Base-by-base conservation (phyloP, 30 jellyfish, hydroid and myxozoan genomes). In the Cassiopea andromeda region DNA sequence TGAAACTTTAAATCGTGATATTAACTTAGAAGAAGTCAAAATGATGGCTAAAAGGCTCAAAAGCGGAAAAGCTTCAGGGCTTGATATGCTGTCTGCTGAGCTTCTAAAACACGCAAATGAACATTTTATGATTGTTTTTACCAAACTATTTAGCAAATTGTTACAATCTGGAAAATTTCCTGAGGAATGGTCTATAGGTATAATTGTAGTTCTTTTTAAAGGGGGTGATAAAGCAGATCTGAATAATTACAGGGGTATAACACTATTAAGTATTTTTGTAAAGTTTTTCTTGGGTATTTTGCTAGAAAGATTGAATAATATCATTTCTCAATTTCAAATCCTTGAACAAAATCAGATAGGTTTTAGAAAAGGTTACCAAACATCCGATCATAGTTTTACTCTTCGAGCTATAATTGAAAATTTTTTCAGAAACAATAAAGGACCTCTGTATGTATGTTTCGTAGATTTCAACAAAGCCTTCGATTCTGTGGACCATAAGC, bases 321-420 rank as follows among this genome's bases (percentile, higher is more conserved):
- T 67, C 19, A 81, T 60, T 49, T 7, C 89, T 67, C 49, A 46
- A 12, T 81, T 45, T 38, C 60, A 81, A 58, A 45, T 81, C 12
- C 80, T 81, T 81, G 89, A 81, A 81, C 69, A 81, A 81, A 81
- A 81, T 67, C 89, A 59, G 60, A 81, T 81, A 49, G 89, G 89
- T 58, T 81, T 81, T 81, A 81, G 89, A 60, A 81, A 81, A 81
- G 89, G 81, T 2, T 81, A 81, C 44, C 89, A 81, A 69, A 81
- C 89, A 60, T 59, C 89, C 27, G 80, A 81, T 61, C 89, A 81
- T 16, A 81, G 60, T 64, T 81, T 81, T 81, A 81, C 89, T 66
- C 66, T 81, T 15, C 44, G 89, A 8, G 80, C 80, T 61, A 15
- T 81, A 38, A 81, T 81, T 81, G 80, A 81, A 81, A 81, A 61